Evolutionary conservation across 2,797 vertebrate genomes (phyloP).

Genomic region (Anas capensis): DNA sequence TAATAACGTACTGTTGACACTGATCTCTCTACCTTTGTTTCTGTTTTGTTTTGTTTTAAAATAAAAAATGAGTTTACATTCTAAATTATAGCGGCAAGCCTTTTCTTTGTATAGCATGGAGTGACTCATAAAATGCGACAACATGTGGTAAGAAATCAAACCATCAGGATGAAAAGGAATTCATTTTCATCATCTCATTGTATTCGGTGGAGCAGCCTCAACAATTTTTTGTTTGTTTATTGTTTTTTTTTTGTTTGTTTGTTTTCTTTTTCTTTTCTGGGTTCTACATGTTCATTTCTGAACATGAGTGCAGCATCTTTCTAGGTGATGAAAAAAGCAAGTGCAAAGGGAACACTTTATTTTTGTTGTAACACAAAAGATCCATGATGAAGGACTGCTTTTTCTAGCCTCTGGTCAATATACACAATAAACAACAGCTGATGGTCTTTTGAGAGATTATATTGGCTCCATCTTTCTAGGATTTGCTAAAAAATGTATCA

Average conservation of each 20-base stretch:
- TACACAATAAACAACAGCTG: background rate
- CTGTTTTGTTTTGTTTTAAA: background rate
- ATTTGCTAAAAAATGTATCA: background rate
- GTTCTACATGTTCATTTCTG: background rate
- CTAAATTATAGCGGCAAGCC: background rate
- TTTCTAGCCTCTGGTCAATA: background rate
- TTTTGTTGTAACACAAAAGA: background rate
- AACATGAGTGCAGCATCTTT: background rate
- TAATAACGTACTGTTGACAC: background rate
- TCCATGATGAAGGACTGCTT: background rate
- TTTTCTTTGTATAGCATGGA: background rate
- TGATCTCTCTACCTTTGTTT: background rate
- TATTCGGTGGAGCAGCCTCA: background rate
- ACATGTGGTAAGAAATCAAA: background rate
- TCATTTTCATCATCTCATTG: background rate
- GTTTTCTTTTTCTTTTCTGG: background rate
- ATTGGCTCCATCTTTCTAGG: background rate
- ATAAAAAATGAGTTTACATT: background rate
- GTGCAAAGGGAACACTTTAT: background rate
- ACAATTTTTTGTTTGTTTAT: background rate
- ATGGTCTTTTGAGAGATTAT: background rate
- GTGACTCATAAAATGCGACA: background rate
- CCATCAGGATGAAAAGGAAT: conserved; percentile 7
- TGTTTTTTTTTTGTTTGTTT: background rate
- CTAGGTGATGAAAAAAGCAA: background rate